Base-by-base conservation (phyloP, 2,888 invertebrate species). In the Drosophila tanythrix region DNA sequence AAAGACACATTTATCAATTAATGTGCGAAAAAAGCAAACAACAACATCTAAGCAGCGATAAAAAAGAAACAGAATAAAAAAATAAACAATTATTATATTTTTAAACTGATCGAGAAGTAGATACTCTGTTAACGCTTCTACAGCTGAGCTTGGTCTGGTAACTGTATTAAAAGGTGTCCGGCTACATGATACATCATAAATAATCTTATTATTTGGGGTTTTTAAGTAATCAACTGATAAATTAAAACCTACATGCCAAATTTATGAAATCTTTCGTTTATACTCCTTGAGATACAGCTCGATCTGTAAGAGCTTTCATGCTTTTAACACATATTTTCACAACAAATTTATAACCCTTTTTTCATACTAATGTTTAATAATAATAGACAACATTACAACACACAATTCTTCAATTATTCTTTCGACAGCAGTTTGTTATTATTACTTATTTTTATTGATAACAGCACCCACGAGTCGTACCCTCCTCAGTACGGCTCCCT, bases 1-100 rank as follows among this genome's bases (percentile, higher is more conserved):
- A 84, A 74, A 63, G 64, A 71, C 58, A 63, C 71, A 90, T 90
- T 88, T 90, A 86, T 88, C 87, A 90, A 89, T 88, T 88, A 89
- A 74, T 82, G 71, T 81, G 90, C 86, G 53, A 89, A 90, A 82
- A 72, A 65, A 61, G 60, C 65, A 63, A 69, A 71, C 56, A 65
- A 58, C 46, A 61, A 80, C 50, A 60, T 77, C 59, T 50, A 29
- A 50, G 56, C 25, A 59, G 27, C 69, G 58, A 76, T 62, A 72
- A 70, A 72, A 56, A 50, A 53, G 52, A 57, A 55, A 62, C 35
- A 56, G n/a, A 65, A 40, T 60, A 53, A 38, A 55, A 59, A 59
- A 40, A 52, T 61, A 57, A 38, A 56, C 57, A 56, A 57, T 27
- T 13, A 38, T 29, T 50, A 52, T 36, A 50, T 35, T 18, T 46